These are phyloP conservation scores for Tenebrio molitor DNA, from an alignment of 1,140 invertebrate genomes.

Conservation along the genomic window DNA sequence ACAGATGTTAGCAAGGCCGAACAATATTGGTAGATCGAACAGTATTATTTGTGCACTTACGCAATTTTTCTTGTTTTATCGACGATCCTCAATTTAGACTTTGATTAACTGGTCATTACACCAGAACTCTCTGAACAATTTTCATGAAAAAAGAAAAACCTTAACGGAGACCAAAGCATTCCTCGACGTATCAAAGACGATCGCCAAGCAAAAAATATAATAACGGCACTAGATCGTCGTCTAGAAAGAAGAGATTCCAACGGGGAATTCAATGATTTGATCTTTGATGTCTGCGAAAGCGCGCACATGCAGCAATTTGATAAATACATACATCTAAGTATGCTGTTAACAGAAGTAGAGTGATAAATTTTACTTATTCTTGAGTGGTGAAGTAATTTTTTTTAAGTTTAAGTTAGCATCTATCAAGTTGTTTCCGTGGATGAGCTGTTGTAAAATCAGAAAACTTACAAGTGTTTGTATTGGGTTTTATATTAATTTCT, in stretches of 20 bases:
- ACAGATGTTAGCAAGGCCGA: constrained; percentile 16
- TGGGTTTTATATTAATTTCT: too few species aligned
- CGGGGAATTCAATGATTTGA: constrained; percentile 24
- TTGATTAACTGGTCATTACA: too few species aligned
- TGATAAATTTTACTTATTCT: neutral
- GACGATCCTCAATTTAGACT: too few species aligned
- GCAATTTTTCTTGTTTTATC: too few species aligned
- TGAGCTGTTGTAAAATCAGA: too few species aligned
- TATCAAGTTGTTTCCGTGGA: too few species aligned
- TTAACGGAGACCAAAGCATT: neutral
- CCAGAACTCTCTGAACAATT: too few species aligned
- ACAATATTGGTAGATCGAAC: neutral
- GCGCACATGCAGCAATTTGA: constrained; percentile 1
- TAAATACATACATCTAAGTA: constrained; percentile 5
- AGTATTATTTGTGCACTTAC: too few species aligned
- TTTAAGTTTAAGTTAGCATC: too few species aligned
- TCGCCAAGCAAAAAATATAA: constrained; percentile 5
- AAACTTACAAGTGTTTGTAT: too few species aligned
- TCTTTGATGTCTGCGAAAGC: constrained; percentile 3
- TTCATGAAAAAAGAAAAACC: neutral
- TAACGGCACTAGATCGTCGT: constrained; percentile 8
- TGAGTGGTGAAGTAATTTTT: too few species aligned
- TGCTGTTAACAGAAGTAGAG: neutral
- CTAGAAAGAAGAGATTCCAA: neutral
- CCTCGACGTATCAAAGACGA: too few species aligned